phyloP scores from a whole-genome alignment of 2,797 vertebrate species.

The Spea hammondii region DNA sequence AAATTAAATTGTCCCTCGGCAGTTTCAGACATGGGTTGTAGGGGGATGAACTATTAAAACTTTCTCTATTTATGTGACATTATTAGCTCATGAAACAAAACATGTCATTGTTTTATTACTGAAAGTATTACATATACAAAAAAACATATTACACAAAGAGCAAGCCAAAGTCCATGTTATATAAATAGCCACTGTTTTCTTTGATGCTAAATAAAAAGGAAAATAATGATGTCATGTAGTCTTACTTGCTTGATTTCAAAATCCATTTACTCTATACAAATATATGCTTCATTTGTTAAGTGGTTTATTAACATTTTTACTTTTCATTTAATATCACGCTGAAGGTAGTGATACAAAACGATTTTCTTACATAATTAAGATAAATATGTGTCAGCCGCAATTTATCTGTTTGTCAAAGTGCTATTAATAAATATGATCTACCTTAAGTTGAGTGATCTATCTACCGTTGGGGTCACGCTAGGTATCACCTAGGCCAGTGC shows the following conservation, averaged over 20 bases:
- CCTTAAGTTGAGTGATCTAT: too few species aligned
- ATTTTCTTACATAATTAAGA: neutral
- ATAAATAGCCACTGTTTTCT: neutral
- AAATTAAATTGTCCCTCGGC: too few species aligned
- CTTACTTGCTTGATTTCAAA: neutral
- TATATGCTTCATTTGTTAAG: neutral
- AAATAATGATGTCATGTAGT: slow-evolving; percentile 4
- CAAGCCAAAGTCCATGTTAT: slow-evolving; percentile 2
- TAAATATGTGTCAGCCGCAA: neutral
- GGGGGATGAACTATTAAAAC: neutral
- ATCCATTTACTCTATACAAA: neutral
- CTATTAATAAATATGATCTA: too few species aligned
- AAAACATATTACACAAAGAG: neutral
- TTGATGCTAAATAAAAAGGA: neutral
- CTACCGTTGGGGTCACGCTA: too few species aligned
- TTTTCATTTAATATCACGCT: neutral
- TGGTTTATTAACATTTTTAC: slow-evolving; percentile 6
- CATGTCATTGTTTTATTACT: neutral
- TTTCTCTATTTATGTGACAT: neutral
- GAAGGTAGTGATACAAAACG: neutral
- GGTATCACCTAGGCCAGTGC: too few species aligned
- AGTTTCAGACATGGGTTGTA: too few species aligned
- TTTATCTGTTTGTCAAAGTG: too few species aligned
- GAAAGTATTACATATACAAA: neutral
- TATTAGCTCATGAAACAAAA: neutral